Evolutionary conservation across 2,797 vertebrate species (phyloP).

Genomic region (Anolis apletophallus): DNA sequence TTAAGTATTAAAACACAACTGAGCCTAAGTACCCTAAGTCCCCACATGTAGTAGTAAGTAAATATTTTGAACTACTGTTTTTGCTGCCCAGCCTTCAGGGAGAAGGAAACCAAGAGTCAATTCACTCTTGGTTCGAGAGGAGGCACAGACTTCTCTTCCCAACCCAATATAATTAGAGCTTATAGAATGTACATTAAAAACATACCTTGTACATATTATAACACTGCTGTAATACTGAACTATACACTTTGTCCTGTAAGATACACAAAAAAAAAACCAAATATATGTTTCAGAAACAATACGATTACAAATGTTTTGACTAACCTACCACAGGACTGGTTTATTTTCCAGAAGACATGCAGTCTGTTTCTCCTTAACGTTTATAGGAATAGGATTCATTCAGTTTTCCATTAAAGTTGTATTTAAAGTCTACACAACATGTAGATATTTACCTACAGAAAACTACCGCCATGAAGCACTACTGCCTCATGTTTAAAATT

Average conservation of each 20-base stretch:
- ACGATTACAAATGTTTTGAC: slow-evolving; percentile 13
- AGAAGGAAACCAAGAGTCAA: slow-evolving; percentile 13
- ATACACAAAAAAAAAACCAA: slow-evolving; percentile 24
- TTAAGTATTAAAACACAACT: no score
- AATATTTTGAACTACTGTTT: neutral
- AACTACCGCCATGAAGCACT: neutral
- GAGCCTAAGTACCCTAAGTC: no score
- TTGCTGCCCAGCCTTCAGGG: neutral
- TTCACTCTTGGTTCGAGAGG: neutral
- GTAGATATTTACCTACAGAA: neutral
- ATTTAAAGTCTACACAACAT: neutral
- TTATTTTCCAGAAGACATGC: neutral
- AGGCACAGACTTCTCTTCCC: neutral
- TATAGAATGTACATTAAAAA: neutral
- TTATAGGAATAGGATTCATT: neutral
- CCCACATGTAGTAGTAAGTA: neutral
- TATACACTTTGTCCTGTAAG: slow-evolving; percentile 94
- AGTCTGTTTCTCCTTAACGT: neutral
- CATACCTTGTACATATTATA: slow-evolving; percentile 99
- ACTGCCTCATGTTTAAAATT: neutral
- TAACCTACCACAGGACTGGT: neutral
- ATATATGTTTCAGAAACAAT: neutral
- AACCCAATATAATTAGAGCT: neutral
- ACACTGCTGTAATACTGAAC: slow-evolving; percentile 93
- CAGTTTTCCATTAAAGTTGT: neutral